Evolutionary conservation across 2,888 invertebrate genomes (phyloP), one percentile per base, ranked within the genome.

Genomic region (Dicycla oo): DNA sequence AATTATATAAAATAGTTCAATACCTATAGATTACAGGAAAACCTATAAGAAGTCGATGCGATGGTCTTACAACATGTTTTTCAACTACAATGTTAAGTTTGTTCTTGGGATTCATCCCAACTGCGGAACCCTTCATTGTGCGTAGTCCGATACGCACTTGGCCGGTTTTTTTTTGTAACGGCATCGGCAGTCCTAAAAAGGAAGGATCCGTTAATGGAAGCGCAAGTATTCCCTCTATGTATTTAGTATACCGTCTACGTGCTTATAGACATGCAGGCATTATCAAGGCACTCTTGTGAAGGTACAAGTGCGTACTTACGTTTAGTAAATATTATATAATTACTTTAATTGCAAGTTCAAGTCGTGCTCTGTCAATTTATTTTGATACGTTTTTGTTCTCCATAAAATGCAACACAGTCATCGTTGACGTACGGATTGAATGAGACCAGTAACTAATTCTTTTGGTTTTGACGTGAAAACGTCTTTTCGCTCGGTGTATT

Each of bases 251-350:
- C 3, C 3, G 60, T 58, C 45, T 75, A 81, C 79, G 71, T 79
- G 79, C 70, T 13, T 30, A 64, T 43, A 56, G 51, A 51, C 79
- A 80, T 71, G 79, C 75, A 66, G n/a, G 47, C 81, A 75, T 15
- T 63, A 45, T 49, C 43, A 60, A 78, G 20, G 58, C 40, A 30
- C 57, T 63, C 13, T 60, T 71, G 23, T 26, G 10, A 18, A 61
- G 26, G 20, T 23, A 47, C 51, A 40, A 75, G 60, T 49, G 47
- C 18, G n/a, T n/a, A n/a, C 11, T 8, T 56, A 26, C 43, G 34
- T 5, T 60, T 60, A 61, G 43, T 54, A 43, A n/a, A n/a, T n/a
- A 54, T 43, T 10, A 18, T 13, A 43, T 56, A 20, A 11, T 30
- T 20, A 40, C 15, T 45, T n/a, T 18, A 15, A 34, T n/a, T 20